These are phyloP conservation scores for Syngnathoides biaculeatus DNA, from an alignment of 2,113 vertebrate species.

Conservation along the genomic window DNA sequence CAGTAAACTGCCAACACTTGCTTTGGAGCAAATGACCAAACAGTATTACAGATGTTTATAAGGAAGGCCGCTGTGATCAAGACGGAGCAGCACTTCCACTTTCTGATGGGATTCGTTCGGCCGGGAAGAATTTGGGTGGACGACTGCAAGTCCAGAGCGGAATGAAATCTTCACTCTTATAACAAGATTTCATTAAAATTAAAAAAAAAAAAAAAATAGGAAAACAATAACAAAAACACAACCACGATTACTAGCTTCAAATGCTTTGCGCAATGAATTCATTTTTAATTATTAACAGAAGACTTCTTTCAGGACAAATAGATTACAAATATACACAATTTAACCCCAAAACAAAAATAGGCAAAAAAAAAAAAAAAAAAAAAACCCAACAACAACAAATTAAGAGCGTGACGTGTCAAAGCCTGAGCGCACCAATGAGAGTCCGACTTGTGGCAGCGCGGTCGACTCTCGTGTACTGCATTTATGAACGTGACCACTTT, in stretches of 20 bases:
- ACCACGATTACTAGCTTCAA: slow-evolving; percentile 4
- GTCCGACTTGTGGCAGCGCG: neutral
- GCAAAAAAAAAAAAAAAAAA: slow-evolving; percentile 4
- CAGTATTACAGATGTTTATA: slow-evolving; percentile 1
- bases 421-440: neutral
- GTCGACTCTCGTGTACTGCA: neutral
- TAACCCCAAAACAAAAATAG: slow-evolving; percentile 27
- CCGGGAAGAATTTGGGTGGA: neutral
- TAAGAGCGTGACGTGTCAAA: neutral
- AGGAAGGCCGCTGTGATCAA: neutral
- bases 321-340: slow-evolving; percentile 57
- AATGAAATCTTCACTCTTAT: too few species aligned
- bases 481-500: neutral
- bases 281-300: slow-evolving; percentile 10
- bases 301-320: slow-evolving; percentile 48
- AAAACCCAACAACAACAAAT: too few species aligned
- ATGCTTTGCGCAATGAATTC: slow-evolving; percentile 9
- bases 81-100: neutral
- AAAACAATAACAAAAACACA: neutral
- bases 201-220: too few species aligned
- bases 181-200: too few species aligned
- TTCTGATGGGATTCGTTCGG: neutral
- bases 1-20: neutral
- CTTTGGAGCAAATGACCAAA: neutral
- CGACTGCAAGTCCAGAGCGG: slow-evolving; percentile 6